These are phyloP conservation scores for Symphodus melops DNA, from an alignment of 2,113 vertebrate species.

Conservation along the genomic window DNA sequence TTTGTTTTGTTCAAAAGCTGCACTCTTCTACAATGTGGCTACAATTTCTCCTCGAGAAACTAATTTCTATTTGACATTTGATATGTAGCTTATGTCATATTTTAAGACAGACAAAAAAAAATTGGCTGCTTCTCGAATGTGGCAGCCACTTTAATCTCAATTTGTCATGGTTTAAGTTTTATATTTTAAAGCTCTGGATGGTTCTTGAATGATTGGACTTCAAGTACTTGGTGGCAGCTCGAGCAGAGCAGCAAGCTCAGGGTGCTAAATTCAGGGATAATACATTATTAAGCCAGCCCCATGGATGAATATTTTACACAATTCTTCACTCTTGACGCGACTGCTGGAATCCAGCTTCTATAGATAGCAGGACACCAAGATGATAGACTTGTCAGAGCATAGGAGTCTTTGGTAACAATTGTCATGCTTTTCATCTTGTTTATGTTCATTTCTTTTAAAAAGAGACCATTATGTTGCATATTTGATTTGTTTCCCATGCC, in stretches of 20 bases:
- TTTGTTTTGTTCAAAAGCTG: not conserved
- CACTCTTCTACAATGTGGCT: not conserved
- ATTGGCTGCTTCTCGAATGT: conserved; percentile 31
- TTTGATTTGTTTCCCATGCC: not conserved
- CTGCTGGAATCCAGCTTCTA: conserved; percentile 42
- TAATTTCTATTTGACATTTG: conserved; percentile 1
- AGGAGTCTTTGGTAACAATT: not conserved
- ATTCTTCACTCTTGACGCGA: conserved; percentile 48
- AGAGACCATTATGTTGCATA: not conserved
- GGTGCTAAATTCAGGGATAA: conserved; percentile 72
- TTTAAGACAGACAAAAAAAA: conserved; percentile 18
- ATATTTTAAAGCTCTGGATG: conserved; percentile 51
- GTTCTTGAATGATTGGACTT: conserved; percentile 56
- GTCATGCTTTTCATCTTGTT: not conserved
- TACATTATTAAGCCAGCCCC: conserved; percentile 77
- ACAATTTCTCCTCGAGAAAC: not conserved
- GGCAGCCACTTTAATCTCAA: conserved; percentile 44
- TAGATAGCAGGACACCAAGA: conserved; percentile 29
- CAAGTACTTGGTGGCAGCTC: conserved; percentile 44
- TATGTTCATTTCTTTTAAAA: not conserved
- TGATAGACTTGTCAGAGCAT: not conserved
- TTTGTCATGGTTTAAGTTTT: conserved; percentile 46
- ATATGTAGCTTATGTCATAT: conserved; percentile 1
- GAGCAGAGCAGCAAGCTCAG: conserved; percentile 56
- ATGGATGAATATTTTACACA: conserved; percentile 78